Percentiles rank a stretch among this genome's conserved stretches.
Conservation (phyloP, 1,140 invertebrate genomes). For the Drosophila kepulauana region DNA sequence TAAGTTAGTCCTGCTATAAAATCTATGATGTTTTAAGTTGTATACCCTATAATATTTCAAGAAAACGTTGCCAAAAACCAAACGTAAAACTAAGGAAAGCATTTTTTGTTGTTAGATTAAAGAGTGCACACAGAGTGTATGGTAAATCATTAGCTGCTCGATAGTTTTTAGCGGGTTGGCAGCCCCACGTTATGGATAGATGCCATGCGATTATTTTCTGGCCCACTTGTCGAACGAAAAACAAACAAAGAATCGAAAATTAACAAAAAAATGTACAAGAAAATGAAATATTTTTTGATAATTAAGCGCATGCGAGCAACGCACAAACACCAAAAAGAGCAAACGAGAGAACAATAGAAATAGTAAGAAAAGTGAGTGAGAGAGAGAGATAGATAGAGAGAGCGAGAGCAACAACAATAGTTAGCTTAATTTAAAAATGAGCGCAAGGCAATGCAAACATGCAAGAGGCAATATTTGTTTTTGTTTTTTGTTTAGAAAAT, state of each 20-base stretch:
- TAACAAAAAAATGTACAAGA: conserved; percentile 29
- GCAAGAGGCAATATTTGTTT: conserved; percentile 58
- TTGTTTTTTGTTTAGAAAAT: conserved; percentile 44
- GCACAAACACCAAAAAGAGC: conserved; percentile 37
- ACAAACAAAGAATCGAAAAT: conserved; percentile 33
- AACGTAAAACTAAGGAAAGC: conserved; percentile 18
- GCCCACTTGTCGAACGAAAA: conserved; percentile 42
- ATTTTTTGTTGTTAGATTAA: conserved; percentile 9
- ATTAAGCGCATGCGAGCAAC: conserved; percentile 76
- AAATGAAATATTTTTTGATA: conserved; percentile 48
- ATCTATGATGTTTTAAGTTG: neutral
- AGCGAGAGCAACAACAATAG: conserved; percentile 26
- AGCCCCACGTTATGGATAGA: conserved; percentile 11
- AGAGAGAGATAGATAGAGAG: conserved; percentile 8
- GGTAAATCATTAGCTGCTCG: conserved; percentile 38
- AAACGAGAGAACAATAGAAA: conserved; percentile 20
- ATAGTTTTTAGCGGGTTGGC: conserved; percentile 35
- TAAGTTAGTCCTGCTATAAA: neutral
- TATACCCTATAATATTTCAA: conserved; percentile 51
- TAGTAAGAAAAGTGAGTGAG: conserved; percentile 15
- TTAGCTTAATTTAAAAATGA: conserved; percentile 37
- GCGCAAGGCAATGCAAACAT: conserved; percentile 73
- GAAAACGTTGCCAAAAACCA: conserved; percentile 68
- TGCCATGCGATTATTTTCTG: conserved; percentile 49
- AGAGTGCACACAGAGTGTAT: conserved; percentile 39